Percentiles rank a stretch among this genome's conserved stretches.
Evolutionary conservation across 2,888 invertebrate species (phyloP).

Genomic region (Poecilus cupreus): DNA sequence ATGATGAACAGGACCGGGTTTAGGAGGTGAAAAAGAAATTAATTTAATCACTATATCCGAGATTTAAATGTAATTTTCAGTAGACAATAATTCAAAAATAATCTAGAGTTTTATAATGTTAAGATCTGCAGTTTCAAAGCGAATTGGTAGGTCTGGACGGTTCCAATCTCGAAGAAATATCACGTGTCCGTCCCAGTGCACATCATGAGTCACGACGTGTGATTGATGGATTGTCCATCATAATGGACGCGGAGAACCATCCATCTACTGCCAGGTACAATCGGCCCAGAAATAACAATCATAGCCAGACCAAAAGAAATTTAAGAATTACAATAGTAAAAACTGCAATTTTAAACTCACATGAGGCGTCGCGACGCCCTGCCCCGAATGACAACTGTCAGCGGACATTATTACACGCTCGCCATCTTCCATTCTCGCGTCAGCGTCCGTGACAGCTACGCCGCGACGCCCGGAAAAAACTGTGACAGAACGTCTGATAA

Average conservation of each 20-base stretch:
- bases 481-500: constrained; percentile 34
- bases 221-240: constrained; percentile 74
- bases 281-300: no score
- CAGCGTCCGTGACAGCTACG: constrained; percentile 66
- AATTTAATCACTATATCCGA: no score
- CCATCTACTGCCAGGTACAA: constrained; percentile 70
- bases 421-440: constrained; percentile 62
- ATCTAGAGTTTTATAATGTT: no score
- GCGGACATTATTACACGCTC: constrained; percentile 70
- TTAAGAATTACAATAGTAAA: no score
- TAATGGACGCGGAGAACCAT: constrained; percentile 71
- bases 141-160: no score
- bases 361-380: background rate
- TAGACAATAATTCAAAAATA: no score
- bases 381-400: constrained; percentile 72
- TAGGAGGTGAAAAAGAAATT: background rate
- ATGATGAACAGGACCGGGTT: background rate
- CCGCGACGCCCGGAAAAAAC: constrained; percentile 6
- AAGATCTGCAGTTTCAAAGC: no score
- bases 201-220: constrained; percentile 71
- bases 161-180: constrained; percentile 8
- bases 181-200: constrained; percentile 61
- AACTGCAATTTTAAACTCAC: no score
- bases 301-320: no score
- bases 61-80: no score